Evolutionary conservation across 92 coral and sea anemone species (phyloP), one percentile per base, ranked within the genome.

Genomic region (Zoanthus sansibaricus): DNA sequence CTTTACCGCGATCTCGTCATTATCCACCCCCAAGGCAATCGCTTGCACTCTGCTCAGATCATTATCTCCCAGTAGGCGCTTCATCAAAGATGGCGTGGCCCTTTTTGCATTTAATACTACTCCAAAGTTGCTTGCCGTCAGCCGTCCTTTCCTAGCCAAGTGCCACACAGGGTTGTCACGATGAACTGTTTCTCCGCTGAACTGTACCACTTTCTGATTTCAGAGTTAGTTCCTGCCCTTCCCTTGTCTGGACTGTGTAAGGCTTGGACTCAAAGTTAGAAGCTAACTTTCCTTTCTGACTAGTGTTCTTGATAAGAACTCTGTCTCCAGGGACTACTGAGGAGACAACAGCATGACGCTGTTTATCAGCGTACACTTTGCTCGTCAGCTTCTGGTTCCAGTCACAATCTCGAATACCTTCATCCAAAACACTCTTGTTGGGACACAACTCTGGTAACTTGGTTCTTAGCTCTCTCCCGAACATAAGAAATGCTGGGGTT

Each of bases 381-480:
- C 78, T 75, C 31, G 69, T 52, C 70, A 90, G 55, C 77, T 90
- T 78, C 56, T 79, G 79, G 68, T 61, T 90, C 89, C 89, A 89
- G 68, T 89, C 89, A 49, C 80, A 72, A 52, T 64, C 70, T 64
- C 31, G n/a, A 12, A 80, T 87, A 20, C 80, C 64, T 66, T 91
- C 89, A 76, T 87, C 91, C 86, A 87, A 71, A 75, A 83, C 80
- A 44, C 67, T 87, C 46, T 76, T 77, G 77, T 83, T 79, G 66
- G 55, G 78, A 18, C 88, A 44, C 66, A 91, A 51, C 33, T 91
- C 90, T 21, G 88, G 88, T 47, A 86, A 78, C 59, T 87, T 88
- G 7, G 89, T 88, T 48, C 45, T 87, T 33, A 83, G 86, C 71
- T 88, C 87, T 76, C 89, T 87, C 7, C 93, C 92, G 37, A 89